These are phyloP conservation scores for Leiothrix lutea DNA, from an alignment of 2,113 vertebrate genomes.

Conservation along the genomic window DNA sequence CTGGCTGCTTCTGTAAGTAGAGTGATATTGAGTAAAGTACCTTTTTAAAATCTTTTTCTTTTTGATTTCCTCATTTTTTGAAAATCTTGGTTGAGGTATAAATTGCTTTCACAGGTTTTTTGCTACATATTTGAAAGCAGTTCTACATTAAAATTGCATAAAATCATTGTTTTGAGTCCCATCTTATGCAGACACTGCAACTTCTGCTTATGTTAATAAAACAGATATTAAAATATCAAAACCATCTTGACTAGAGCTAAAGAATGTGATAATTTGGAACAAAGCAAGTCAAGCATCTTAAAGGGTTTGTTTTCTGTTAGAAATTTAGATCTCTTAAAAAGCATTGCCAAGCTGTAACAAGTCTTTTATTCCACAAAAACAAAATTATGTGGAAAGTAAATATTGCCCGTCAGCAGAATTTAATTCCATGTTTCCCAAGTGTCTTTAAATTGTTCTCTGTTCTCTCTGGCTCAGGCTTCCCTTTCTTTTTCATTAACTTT, in stretches of 20 bases:
- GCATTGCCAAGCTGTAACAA: slow-evolving; percentile 9
- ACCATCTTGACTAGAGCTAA: neutral
- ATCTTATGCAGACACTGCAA: neutral
- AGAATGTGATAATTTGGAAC: neutral
- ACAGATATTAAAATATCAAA: neutral
- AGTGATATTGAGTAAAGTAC: neutral
- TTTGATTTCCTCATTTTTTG: neutral
- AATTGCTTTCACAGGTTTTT: neutral
- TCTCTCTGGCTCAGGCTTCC: neutral
- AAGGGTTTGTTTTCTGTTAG: slow-evolving; percentile 11
- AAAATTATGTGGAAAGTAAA: neutral
- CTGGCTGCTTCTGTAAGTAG: neutral
- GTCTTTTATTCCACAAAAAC: neutral
- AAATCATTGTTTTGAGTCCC: neutral
- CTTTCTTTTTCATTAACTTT: neutral
- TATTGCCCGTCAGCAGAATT: neutral
- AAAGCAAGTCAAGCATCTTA: neutral
- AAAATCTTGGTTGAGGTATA: neutral
- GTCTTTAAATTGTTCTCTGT: neutral
- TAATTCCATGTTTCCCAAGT: neutral
- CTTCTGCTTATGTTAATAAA: neutral
- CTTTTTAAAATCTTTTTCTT: neutral
- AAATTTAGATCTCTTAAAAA: slow-evolving; percentile 21
- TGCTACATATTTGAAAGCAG: neutral
- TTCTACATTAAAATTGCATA: neutral